Base-by-base conservation (phyloP, 1,140 invertebrate species). In the Papilio dardanus region DNA sequence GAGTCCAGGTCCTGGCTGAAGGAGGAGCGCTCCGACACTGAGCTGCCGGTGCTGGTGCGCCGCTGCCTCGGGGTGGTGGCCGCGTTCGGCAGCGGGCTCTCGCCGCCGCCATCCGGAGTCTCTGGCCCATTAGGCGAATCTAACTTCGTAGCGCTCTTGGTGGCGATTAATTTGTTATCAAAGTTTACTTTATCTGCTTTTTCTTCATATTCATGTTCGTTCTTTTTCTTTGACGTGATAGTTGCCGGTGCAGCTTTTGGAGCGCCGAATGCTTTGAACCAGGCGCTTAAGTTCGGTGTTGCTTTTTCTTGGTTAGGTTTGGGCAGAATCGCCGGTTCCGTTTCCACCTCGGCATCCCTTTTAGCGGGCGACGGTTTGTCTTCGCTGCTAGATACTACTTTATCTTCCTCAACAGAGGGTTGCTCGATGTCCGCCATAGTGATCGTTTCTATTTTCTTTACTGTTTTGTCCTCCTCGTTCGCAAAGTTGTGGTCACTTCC, bases 211-310 rank as follows among this genome's bases (percentile, higher is more conserved):
- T 92, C 93, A 37, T 71, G 74, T 68, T 92, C 91, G 21, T 40
- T 40, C 78, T 94, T 94, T 79, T 94, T 94, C 77, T 94, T 94
- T 7, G 93, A 88, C 10, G 75, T 73, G 35, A 73, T 75, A 58
- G 79, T 33, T 31, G 83, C 12, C 6, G 77, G 68, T n/a, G 88
- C 87, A 28, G 81, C 94, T 88, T 95, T 97, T 6, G 97, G 97
- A 0, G 96, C 96, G 50, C 97, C 97, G 88, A 98, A 98, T 0
- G 97, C 97, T 92, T 98, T 98, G 71, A 98, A 97, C 97, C 97
- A 98, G 14, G 97, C 97, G 88, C 97, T 97, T 54, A 97, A 94
- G 93, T 98, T 97, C 0, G 97, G 97, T 68, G 97, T 97, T 19
- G 96, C 96, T 88, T 96, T 95, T 84, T 95, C 94, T 83, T 94